Evolutionary conservation across 2,797 vertebrate species (phyloP).

Genomic region (Eleutherodactylus coqui): DNA sequence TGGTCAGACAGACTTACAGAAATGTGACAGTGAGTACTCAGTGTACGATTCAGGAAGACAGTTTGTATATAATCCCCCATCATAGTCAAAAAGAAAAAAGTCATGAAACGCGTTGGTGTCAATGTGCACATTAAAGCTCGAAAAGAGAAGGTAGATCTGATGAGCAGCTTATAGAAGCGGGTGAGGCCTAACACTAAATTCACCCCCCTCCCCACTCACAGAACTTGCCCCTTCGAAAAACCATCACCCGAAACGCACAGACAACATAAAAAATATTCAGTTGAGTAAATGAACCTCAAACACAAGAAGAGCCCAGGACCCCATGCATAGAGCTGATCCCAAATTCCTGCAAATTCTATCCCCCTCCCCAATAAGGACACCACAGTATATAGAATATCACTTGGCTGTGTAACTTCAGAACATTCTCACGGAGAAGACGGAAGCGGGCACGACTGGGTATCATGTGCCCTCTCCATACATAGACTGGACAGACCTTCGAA

Average conservation of each 20-base stretch:
- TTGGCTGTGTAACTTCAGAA: conserved; percentile 13
- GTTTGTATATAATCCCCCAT: neutral
- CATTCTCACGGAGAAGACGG: conserved; percentile 39
- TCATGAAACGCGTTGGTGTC: neutral
- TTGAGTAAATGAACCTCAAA: conserved; percentile 28
- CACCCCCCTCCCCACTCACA: neutral
- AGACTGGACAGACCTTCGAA: neutral
- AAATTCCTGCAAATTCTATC: conserved; percentile 15
- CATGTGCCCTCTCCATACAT: neutral
- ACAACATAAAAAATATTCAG: conserved; percentile 16
- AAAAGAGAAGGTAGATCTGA: neutral
- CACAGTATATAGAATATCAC: conserved; percentile 8
- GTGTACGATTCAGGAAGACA: conserved; percentile 10
- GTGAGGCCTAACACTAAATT: neutral
- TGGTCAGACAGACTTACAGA: too few relatives aligned
- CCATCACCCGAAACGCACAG: neutral
- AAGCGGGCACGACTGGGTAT: neutral
- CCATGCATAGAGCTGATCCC: conserved; percentile 57
- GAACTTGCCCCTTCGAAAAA: neutral
- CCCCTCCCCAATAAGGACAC: conserved; percentile 28
- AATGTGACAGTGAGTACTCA: too few relatives aligned
- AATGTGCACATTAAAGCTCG: neutral
- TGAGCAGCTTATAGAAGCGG: neutral
- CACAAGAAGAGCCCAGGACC: conserved; percentile 29
- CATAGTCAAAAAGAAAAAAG: neutral